Conservation (phyloP, 2,113 vertebrate genomes). For the Murina feae region DNA sequence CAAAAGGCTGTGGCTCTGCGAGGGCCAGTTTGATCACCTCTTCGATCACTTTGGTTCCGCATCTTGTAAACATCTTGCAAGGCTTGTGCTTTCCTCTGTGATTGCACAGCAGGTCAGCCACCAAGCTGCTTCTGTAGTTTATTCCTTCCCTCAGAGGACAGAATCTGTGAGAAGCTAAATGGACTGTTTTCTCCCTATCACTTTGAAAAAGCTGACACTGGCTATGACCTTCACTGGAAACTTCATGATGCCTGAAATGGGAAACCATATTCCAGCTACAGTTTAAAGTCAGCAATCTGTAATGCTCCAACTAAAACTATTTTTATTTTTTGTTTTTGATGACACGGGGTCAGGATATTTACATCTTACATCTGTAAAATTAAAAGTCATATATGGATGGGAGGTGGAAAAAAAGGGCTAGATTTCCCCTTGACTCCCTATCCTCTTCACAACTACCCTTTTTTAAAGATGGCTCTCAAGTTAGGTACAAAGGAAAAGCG, state of each 20-base stretch:
- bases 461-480: background rate
- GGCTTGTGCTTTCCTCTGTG: background rate
- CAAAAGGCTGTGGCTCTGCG: too few species aligned
- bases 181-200: background rate
- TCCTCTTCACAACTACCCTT: background rate
- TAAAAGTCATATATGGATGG: background rate
- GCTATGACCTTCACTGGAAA: background rate
- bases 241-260: background rate
- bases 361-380: background rate
- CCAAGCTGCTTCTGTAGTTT: background rate
- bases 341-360: background rate
- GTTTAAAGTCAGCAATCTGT: background rate
- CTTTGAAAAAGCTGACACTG: background rate
- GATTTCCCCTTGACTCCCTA: background rate
- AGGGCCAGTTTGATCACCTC: background rate
- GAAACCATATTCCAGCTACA: background rate
- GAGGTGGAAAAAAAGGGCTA: background rate
- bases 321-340: background rate
- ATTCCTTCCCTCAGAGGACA: background rate
- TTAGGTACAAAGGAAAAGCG: background rate
- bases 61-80: background rate
- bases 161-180: background rate
- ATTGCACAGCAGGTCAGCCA: background rate
- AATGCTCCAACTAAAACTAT: background rate
- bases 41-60: background rate